phyloP scores from a whole-genome alignment of 2,797 vertebrate genomes.

The Gymnoscopelus microlampas region DNA sequence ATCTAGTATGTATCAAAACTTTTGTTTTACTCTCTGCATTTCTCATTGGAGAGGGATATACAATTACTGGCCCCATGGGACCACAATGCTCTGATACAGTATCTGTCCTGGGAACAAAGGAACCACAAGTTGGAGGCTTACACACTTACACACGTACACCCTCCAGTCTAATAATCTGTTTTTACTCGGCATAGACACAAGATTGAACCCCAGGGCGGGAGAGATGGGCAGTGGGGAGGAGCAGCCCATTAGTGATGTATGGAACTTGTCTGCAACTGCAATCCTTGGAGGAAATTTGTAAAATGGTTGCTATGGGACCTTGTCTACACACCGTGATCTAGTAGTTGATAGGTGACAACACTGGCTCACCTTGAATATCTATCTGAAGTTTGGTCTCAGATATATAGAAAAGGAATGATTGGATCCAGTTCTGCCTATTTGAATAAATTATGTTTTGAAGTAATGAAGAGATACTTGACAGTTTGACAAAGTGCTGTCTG shows the following conservation, averaged over 20 bases:
- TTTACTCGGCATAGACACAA: slow-evolving; percentile 64
- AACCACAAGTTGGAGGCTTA: slow-evolving; percentile 29
- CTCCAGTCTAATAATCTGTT: slow-evolving; percentile 43
- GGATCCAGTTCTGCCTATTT: no score
- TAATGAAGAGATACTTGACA: slow-evolving; percentile 3
- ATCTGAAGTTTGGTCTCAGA: slow-evolving; percentile 1
- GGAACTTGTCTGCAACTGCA: slow-evolving; percentile 65
- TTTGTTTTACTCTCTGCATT: neutral
- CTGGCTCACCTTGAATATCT: slow-evolving; percentile 43
- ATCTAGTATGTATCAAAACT: no score
- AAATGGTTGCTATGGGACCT: slow-evolving; percentile 60
- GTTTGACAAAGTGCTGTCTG: neutral
- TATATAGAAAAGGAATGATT: no score
- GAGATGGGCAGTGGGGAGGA: slow-evolving; percentile 28
- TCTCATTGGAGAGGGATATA: slow-evolving; percentile 19
- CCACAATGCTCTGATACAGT: slow-evolving; percentile 14
- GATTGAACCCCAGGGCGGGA: slow-evolving; percentile 28
- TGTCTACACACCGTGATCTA: slow-evolving; percentile 55
- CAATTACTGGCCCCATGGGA: slow-evolving; percentile 22
- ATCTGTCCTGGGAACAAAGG: slow-evolving; percentile 31
- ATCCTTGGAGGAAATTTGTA: slow-evolving; percentile 55
- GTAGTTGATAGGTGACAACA: slow-evolving; percentile 68
- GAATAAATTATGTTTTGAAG: slow-evolving; percentile 17
- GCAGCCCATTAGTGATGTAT: slow-evolving; percentile 68
- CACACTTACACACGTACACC: slow-evolving; percentile 2